Evolutionary conservation across 2,888 invertebrate genomes (phyloP), one percentile per base, ranked within the genome.

Genomic region (Mythimna ferrago): DNA sequence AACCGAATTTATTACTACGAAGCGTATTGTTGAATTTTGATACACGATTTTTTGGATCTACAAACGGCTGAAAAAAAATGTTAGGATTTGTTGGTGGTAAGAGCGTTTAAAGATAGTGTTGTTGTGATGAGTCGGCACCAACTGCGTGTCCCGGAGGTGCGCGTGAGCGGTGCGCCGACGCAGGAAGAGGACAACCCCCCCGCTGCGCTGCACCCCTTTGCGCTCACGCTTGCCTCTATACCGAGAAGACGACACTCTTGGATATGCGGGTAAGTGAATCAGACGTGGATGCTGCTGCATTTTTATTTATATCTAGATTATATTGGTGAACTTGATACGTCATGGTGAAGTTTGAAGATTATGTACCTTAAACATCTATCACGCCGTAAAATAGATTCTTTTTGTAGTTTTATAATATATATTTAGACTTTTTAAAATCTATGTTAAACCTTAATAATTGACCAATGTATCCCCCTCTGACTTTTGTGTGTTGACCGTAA

Each of bases 241-340:
- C 97, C 97, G 35, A 95, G 97, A 72, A 96, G 98, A 68, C 94
- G 98, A 82, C 98, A 98, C 92, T 98, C 98, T 80, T 98, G 98
- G 98, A 98, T 98, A 90, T 98, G 98, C 92, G 96, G 98, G 98
- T 98, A 94, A 97, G 97, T 89, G 6, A 32, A 35, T 54, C 1
- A 64, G 9, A 68, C 14, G 6, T 60, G n/a, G 5, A 63, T 44
- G n/a, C n/a, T 56, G 19, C 4, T 56, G n/a, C 7, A 71, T 69
- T 67, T 54, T 65, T 61, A 58, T 54, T 41, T 9, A 38, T 48
- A 10, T 32, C 1, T n/a, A 66, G 41, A 9, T 62, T 35, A 51
- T 14, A 9, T 7, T 14, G 26, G 9, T 38, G 48, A 54, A 68
- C 10, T 35, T 44, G 14, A 26, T 10, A 7, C 16, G 6, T 26